A percentile compares a stretch with the other conserved stretches of the same genome.
phyloP scores from a whole-genome alignment of 2,797 vertebrate genomes.

The Hybognathus amarus region DNA sequence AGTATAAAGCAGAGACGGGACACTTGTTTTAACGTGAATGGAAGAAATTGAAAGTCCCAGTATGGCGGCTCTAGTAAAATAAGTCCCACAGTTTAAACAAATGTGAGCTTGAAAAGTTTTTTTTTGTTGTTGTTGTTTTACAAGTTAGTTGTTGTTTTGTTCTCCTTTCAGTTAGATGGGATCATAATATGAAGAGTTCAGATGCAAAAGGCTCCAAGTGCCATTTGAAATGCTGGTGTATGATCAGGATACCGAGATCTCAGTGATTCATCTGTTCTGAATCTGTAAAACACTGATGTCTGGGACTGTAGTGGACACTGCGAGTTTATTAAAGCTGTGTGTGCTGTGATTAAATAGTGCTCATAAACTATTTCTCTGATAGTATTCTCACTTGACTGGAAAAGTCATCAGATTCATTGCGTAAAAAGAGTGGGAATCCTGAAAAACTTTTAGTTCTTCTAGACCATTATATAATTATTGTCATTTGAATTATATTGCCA shows the following conservation, averaged over 20 bases:
- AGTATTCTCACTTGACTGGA: not conserved
- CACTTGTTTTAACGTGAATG: not conserved
- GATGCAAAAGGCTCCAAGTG: too few species aligned
- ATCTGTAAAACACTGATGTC: not conserved
- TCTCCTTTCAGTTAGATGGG: not conserved
- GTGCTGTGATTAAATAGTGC: not conserved
- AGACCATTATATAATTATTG: not conserved
- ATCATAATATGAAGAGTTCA: too few species aligned
- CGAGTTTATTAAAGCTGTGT: not conserved
- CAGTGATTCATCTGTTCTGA: not conserved
- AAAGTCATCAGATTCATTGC: not conserved
- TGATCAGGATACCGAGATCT: not conserved
- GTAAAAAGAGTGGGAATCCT: not conserved
- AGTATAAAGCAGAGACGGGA: not conserved
- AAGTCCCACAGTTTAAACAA: not conserved
- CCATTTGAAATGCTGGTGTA: not conserved
- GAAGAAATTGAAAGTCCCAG: not conserved
- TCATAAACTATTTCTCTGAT: not conserved
- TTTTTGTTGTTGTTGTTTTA: too few species aligned
- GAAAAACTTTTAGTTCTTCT: not conserved
- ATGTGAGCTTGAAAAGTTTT: not conserved
- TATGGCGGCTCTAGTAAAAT: not conserved
- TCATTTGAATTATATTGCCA: too few species aligned
- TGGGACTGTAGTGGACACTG: not conserved
- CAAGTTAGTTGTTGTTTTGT: too few species aligned